These are phyloP conservation scores for Campylomormyrus tamandua DNA, from an alignment of 2,113 vertebrate genomes.

Conservation along the genomic window DNA sequence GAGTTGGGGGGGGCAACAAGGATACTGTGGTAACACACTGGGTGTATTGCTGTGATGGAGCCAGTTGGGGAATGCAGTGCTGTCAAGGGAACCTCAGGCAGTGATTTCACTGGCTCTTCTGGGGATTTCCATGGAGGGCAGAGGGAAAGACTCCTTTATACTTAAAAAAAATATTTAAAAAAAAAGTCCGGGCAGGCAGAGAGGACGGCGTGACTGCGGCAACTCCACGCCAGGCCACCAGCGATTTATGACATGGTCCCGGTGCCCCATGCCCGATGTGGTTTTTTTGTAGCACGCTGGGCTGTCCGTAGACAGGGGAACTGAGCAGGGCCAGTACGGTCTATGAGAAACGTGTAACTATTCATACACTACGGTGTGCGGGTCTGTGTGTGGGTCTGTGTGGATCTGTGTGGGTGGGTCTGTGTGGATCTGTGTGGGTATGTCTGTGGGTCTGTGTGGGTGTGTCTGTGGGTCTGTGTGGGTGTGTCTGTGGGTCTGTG, in stretches of 20 bases:
- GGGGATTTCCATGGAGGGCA: not conserved
- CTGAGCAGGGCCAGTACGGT: not conserved
- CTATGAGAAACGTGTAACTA: not conserved
- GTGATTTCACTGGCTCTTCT: not conserved
- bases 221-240: not conserved
- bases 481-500: too few species aligned
- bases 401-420: not conserved
- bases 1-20: not conserved
- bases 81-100: not conserved
- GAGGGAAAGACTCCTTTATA: not conserved
- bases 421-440: too few species aligned
- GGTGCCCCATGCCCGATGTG: slow-evolving; percentile 6
- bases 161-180: not conserved
- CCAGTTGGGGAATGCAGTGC: not conserved
- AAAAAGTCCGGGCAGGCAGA: not conserved
- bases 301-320: not conserved
- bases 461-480: too few species aligned
- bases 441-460: not conserved
- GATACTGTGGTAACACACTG: not conserved
- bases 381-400: not conserved
- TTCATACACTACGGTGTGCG: not conserved
- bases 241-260: not conserved
- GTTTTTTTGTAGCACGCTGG: not conserved
- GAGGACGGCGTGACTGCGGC: not conserved
- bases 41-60: not conserved